Evolutionary conservation across 2,888 invertebrate species (phyloP), one percentile per base, ranked within the genome.

Genomic region (Acronicta aceris): DNA sequence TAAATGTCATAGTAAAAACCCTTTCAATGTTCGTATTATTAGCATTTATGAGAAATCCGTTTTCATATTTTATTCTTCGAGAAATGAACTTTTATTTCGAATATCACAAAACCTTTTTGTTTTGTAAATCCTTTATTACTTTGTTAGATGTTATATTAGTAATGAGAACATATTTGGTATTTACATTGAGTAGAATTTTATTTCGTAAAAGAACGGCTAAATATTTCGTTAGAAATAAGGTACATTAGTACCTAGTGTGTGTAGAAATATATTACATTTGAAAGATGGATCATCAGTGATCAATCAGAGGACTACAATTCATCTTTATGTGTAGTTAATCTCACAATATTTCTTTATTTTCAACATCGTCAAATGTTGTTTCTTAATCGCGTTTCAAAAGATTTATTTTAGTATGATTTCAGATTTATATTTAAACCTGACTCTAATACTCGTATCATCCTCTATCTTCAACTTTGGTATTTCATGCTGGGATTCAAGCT

Each of bases 241-340:
- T 33, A 12, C n/a, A n/a, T n/a, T n/a, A 7, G 27, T 7, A 21
- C 27, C 8, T 30, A 10, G 30, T 30, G 12, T 33, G 10, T 41
- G 8, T 47, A 38, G 1, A 27, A 40, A 46, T 46, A 12, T 38
- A 49, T 41, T 6, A 30, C 51, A 51, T 15, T 49, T 27, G 33
- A 45, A 25, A 27, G n/a, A 17, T 17, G 12, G 30, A 12, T 33
- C 6, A 50, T 33, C n/a, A 25, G 15, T 40, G 6, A 53, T 38
- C 40, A 49, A 54, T 51, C 25, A 57, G n/a, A 15, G 3, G 8
- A 7, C 12, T 21, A 21, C 21, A 3, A 52, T 59, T 50, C 38
- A 65, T 54, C 42, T 54, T 51, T 43, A 54, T 65, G 59, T 60
- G 17, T 15, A 33, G 53, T 59, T 33, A 6, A 54, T 53, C 48